Evolutionary conservation across 2,113 vertebrate species (phyloP).

Genomic region (Pyxicephalus adspersus): DNA sequence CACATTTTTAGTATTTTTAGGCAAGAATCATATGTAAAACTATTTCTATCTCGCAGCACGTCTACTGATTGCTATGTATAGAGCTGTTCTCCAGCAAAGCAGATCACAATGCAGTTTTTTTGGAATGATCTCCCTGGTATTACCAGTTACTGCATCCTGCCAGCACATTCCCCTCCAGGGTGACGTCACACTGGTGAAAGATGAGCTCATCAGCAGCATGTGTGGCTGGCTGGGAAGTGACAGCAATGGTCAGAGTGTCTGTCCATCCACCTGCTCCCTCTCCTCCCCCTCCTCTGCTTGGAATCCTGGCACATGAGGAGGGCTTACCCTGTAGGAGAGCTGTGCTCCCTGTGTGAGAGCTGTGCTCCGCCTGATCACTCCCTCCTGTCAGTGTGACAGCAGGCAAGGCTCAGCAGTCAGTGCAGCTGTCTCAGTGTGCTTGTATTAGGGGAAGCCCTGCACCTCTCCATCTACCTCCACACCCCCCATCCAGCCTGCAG

Average conservation of each 20-base stretch:
- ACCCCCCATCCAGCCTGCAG: background rate
- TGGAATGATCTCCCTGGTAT: background rate
- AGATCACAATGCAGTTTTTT: background rate
- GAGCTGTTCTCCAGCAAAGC: too few relatives aligned
- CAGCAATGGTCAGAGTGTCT: background rate
- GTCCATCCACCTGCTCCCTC: slow-evolving; percentile 1
- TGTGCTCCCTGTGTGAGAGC: slow-evolving; percentile 44
- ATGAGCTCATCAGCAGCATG: slow-evolving; percentile 7
- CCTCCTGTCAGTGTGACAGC: background rate
- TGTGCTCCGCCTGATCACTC: slow-evolving; percentile 57
- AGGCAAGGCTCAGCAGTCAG: slow-evolving; percentile 31
- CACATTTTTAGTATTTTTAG: too few relatives aligned
- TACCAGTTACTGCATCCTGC: background rate
- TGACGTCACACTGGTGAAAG: slow-evolving; percentile 12
- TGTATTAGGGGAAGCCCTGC: background rate
- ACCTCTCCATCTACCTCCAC: background rate
- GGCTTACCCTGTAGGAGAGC: slow-evolving; percentile 39
- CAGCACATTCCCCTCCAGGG: background rate
- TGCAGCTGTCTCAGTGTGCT: slow-evolving; percentile 31
- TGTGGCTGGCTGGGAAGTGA: slow-evolving; percentile 4
- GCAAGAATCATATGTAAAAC: too few relatives aligned
- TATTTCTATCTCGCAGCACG: too few relatives aligned
- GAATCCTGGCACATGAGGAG: slow-evolving; percentile 9
- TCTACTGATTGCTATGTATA: too few relatives aligned
- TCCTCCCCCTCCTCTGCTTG: background rate